Evolutionary conservation across 2,888 invertebrate genomes (phyloP).

Genomic region (Oscheius sp.): DNA sequence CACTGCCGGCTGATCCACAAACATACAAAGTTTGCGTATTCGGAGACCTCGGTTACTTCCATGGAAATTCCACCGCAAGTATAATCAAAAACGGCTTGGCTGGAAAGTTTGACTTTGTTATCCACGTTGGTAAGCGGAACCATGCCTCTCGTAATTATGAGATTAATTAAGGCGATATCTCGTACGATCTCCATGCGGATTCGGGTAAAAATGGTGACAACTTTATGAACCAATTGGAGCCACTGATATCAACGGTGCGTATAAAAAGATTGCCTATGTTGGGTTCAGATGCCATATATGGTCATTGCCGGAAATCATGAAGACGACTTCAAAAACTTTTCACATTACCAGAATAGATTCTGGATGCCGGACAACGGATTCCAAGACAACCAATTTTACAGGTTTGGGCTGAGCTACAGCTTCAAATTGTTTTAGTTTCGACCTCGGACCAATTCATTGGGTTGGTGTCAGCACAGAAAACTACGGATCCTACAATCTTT

Average conservation of each 20-base stretch:
- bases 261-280: constrained; percentile 75
- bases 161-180: constrained; percentile 84
- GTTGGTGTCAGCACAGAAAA: constrained; percentile 91
- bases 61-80: constrained; percentile 79
- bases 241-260: constrained; percentile 81
- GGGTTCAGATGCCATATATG: constrained; percentile 80
- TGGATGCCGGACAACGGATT: constrained; percentile 83
- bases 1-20: constrained; percentile 73
- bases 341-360: constrained; percentile 90
- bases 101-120: constrained; percentile 71
- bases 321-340: constrained; percentile 84
- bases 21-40: constrained; percentile 75
- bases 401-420: constrained; percentile 54
- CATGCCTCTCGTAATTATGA: neutral
- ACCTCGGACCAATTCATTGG: constrained; percentile 91
- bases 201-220: constrained; percentile 87
- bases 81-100: constrained; percentile 48
- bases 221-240: constrained; percentile 91
- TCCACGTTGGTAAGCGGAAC: constrained; percentile 69
- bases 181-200: constrained; percentile 87
- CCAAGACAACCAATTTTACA: constrained; percentile 73
- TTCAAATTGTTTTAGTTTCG: constrained; percentile 81
- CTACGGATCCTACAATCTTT: constrained; percentile 87
- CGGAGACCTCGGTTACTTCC: constrained; percentile 78
- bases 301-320: constrained; percentile 82